These are phyloP conservation scores for Danio tinwini DNA, from an alignment of 2,797 vertebrate genomes.

Conservation along the genomic window DNA sequence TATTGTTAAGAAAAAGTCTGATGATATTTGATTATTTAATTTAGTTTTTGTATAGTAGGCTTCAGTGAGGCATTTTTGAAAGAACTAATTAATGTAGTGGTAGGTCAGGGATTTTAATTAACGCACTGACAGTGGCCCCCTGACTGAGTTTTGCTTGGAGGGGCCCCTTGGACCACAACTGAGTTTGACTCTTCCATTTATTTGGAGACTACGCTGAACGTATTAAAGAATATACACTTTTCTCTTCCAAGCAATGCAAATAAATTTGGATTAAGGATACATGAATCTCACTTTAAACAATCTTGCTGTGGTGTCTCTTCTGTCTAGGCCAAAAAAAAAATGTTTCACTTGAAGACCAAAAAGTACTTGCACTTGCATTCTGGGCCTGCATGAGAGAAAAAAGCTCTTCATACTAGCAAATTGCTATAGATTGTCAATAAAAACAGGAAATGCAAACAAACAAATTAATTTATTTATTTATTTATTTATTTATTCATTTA, in stretches of 20 bases:
- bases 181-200: neutral
- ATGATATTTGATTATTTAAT: too few relatives aligned
- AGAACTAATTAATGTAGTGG: too few relatives aligned
- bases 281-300: neutral
- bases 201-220: neutral
- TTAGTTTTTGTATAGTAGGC: too few relatives aligned
- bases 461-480: too few relatives aligned
- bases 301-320: too few relatives aligned
- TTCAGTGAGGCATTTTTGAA: too few relatives aligned
- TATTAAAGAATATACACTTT: neutral
- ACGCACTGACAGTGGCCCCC: too few relatives aligned
- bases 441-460: neutral
- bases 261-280: neutral
- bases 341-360: neutral
- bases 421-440: neutral
- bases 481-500: too few relatives aligned
- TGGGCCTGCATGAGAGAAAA: neutral
- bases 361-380: neutral
- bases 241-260: neutral
- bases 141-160: too few relatives aligned
- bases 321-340: neutral
- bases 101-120: too few relatives aligned
- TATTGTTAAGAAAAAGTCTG: too few relatives aligned
- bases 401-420: neutral
- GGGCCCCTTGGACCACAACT: too few relatives aligned